These are phyloP conservation scores for Leuciscus idus DNA, from an alignment of 2,113 vertebrate genomes.

Conservation along the genomic window DNA sequence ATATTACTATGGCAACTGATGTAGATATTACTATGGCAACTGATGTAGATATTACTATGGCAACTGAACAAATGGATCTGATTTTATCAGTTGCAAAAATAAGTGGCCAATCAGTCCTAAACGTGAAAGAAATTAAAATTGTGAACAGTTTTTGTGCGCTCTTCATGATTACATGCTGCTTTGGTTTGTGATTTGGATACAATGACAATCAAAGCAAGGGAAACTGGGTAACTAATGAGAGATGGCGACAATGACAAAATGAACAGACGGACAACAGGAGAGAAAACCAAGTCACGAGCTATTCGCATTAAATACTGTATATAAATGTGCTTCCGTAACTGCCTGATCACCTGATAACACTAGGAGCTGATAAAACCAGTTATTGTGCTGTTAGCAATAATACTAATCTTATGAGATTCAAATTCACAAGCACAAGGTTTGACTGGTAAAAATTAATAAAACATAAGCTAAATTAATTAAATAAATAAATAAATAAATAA, in stretches of 20 bases:
- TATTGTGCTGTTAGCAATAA: conserved; percentile 27
- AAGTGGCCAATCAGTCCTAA: background rate
- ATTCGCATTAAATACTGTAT: background rate
- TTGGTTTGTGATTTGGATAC: background rate
- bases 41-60: background rate
- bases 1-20: background rate
- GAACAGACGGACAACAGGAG: background rate
- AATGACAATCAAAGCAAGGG: background rate
- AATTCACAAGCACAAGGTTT: conserved; percentile 36
- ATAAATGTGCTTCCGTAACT: conserved; percentile 33
- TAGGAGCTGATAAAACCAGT: conserved; percentile 33
- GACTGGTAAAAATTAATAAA: conserved; percentile 25
- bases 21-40: background rate
- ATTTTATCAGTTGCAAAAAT: background rate
- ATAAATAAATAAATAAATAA: conserved; percentile 59
- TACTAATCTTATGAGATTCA: conserved; percentile 26
- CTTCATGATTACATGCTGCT: background rate
- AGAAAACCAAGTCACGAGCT: conserved; percentile 38
- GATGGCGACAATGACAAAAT: background rate
- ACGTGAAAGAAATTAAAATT: background rate
- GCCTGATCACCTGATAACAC: conserved; percentile 37
- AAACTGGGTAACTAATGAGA: conserved; percentile 8
- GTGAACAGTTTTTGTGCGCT: background rate
- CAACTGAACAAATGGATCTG: background rate
- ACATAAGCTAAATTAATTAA: conserved; percentile 7